Evolutionary conservation across 2,888 invertebrate species (phyloP).

Genomic region (Mythimna impura): DNA sequence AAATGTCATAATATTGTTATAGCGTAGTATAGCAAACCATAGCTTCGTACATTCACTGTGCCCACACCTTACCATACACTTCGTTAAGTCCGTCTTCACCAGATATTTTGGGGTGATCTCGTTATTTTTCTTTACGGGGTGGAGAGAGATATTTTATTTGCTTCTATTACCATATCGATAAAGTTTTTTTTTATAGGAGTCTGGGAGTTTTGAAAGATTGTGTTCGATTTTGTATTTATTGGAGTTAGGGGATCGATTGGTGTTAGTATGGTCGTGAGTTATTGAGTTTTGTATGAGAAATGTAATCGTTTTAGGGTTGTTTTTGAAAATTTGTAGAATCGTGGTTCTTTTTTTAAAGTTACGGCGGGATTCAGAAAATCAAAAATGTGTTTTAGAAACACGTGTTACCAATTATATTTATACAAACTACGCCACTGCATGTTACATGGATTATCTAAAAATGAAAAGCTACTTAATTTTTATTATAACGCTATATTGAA

Average conservation of each 20-base stretch:
- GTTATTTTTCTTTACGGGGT: conserved; percentile 60
- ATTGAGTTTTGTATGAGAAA: not conserved
- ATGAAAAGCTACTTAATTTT: too few species aligned
- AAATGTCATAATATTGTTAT: too few species aligned
- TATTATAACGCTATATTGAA: too few species aligned
- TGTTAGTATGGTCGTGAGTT: not conserved
- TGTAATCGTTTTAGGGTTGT: not conserved
- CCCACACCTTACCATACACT: not conserved
- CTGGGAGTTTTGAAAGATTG: not conserved
- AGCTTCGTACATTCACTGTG: not conserved
- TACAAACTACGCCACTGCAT: too few species aligned
- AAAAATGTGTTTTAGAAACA: not conserved
- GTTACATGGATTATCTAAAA: too few species aligned
- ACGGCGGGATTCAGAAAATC: fast-evolving
- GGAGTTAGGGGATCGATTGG: not conserved
- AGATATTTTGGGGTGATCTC: conserved; percentile 52
- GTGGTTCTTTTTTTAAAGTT: not conserved
- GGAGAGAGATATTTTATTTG: conserved; percentile 61
- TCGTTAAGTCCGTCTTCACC: conserved; percentile 33
- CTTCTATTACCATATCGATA: conserved; percentile 50
- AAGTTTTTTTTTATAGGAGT: conserved; percentile 1
- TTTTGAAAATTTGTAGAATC: not conserved
- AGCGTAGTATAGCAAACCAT: not conserved
- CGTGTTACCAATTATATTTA: not conserved
- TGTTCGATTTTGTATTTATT: conserved; percentile 30